A percentile compares a stretch with the other conserved stretches of the same genome.
Conservation (phyloP, 2,797 vertebrate genomes). For the Oreochromis mossambicus region DNA sequence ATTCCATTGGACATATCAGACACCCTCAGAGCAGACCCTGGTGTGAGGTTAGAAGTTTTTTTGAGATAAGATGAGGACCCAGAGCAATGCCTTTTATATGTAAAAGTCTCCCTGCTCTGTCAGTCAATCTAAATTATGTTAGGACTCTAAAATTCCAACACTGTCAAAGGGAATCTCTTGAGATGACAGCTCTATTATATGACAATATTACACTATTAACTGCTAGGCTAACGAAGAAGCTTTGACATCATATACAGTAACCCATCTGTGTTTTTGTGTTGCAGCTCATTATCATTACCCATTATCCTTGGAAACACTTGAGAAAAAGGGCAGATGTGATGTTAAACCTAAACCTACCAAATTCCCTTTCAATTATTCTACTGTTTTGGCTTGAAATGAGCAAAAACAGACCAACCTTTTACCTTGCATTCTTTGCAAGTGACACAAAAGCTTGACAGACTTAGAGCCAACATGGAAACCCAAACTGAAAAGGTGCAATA, state of each 20-base stretch:
- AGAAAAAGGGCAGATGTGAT: neutral
- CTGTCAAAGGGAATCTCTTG: constrained; percentile 13
- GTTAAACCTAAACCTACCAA: neutral
- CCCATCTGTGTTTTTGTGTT: constrained; percentile 41
- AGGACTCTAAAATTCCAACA: neutral
- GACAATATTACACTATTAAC: constrained; percentile 4
- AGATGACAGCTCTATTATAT: neutral
- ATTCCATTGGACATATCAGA: neutral
- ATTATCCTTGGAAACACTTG: neutral
- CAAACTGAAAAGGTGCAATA: constrained; percentile 6
- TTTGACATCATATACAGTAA: constrained; percentile 17
- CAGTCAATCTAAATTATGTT: neutral
- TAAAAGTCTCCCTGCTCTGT: constrained; percentile 5
- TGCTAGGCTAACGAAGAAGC: neutral
- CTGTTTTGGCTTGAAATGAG: neutral
- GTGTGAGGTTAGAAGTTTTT: neutral
- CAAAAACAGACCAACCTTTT: neutral
- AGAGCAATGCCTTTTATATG: neutral
- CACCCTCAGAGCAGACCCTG: neutral
- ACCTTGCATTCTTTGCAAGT: neutral
- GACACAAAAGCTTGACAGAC: neutral
- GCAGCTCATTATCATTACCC: constrained; percentile 18
- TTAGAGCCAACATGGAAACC: neutral
- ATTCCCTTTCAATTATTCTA: neutral
- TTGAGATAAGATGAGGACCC: neutral